Percentiles rank a stretch among this genome's conserved stretches.
Evolutionary conservation across 2,888 invertebrate species (phyloP).

Genomic region (Cylindroiulus punctatus): DNA sequence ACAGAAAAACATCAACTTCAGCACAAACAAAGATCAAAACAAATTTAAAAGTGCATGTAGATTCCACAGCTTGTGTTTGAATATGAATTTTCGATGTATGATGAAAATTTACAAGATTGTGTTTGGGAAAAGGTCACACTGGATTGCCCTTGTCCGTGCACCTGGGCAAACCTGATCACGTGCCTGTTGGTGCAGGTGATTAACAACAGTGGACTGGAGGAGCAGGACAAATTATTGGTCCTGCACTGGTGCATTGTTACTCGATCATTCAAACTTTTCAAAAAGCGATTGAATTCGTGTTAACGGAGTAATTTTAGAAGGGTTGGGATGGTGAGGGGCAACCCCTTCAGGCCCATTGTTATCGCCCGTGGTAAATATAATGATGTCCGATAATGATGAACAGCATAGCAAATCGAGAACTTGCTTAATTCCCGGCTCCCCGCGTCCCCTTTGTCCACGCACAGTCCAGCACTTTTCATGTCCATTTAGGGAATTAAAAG

Average conservation of each 20-base stretch:
- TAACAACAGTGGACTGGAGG: not conserved
- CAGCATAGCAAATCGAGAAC: slow-evolving; percentile 12
- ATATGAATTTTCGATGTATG: too few species aligned
- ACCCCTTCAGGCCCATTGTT: not conserved
- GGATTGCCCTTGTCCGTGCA: not conserved
- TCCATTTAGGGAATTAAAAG: slow-evolving; percentile 23
- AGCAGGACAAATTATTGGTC: not conserved
- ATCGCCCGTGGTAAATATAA: slow-evolving; percentile 9
- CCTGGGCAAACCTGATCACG: slow-evolving; percentile 17
- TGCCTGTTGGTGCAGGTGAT: not conserved
- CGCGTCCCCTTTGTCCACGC: not conserved
- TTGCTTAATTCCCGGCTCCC: not conserved
- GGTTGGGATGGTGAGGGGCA: not conserved
- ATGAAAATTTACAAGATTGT: too few species aligned
- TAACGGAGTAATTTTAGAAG: not conserved
- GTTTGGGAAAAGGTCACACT: too few species aligned
- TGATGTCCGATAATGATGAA: slow-evolving; percentile 4
- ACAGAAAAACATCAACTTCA: too few species aligned
- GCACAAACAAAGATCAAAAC: too few species aligned
- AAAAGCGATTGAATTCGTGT: not conserved
- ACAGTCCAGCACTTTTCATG: not conserved
- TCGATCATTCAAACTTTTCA: slow-evolving; percentile 30
- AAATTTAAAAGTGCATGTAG: too few species aligned
- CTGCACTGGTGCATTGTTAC: not conserved
- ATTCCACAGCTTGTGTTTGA: too few species aligned